phyloP scores from a whole-genome alignment of 53 echinoderm and acorn worm species.

The Paelopatides confundens region DNA sequence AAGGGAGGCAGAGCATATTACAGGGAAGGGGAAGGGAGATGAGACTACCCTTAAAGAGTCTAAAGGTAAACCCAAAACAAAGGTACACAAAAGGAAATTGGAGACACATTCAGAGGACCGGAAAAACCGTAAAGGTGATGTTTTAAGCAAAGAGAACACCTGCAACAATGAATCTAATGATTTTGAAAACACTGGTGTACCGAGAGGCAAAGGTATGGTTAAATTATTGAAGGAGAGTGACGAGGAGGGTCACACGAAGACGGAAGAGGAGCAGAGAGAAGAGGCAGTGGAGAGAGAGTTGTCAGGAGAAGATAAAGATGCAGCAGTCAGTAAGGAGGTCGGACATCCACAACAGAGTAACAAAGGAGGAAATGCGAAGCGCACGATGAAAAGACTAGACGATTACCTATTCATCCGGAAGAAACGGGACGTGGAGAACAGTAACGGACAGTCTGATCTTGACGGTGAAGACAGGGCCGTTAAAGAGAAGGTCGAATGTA shows the following conservation, averaged over 20 bases:
- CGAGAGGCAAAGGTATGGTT: no score
- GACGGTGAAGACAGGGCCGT: not conserved
- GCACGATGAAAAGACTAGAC: not conserved
- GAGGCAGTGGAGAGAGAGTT: not conserved
- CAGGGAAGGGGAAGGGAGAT: no score
- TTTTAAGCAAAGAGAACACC: no score
- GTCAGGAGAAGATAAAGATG: not conserved
- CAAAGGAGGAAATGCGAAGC: not conserved
- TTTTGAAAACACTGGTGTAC: no score
- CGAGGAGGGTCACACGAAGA: not conserved
- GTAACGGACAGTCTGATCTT: not conserved
- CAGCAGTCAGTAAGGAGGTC: not conserved
- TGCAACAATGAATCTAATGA: no score
- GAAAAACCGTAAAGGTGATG: no score
- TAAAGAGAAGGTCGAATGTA: not conserved
- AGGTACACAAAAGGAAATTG: no score
- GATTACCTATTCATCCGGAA: not conserved
- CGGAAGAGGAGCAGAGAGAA: not conserved
- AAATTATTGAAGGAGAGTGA: not conserved
- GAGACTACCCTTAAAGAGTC: no score
- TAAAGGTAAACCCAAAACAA: no score
- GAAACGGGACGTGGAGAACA: not conserved
- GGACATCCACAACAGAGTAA: not conserved
- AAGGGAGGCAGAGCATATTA: no score
- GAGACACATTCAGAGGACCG: no score